Base-by-base conservation (phyloP, 2,888 invertebrate genomes). In the Sarcophaga variegata region DNA sequence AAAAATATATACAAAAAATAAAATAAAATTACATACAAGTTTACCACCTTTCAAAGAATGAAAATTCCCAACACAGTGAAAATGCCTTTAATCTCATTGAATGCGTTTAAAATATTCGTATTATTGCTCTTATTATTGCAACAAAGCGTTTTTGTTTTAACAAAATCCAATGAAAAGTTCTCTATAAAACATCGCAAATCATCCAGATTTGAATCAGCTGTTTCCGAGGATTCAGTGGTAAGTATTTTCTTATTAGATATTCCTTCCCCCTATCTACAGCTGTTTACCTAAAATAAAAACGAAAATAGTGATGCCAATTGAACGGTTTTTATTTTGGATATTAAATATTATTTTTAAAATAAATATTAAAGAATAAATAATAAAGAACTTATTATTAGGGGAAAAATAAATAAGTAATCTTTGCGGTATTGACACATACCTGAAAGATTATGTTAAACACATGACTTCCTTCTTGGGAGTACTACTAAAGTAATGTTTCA, bases 151-250 rank as follows among this genome's bases (percentile, higher is more conserved):
- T 71, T 72, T 47, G 47, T 62, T 64, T 81, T 64, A n/a, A 47
- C 76, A 14, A 82, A 79, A 70, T 17, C 69, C 27, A 60, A 59
- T 54, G 60, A 66, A 27, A 59, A 67, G 22, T 59, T 25, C 66
- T 69, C 77, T 69, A 79, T 76, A 27, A 63, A 75, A 67, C 75
- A 79, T 54, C 87, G 77, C 66, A 79, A 80, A 74, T 63, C 71
- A 59, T 54, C 66, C 5, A 81, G 70, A 60, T 11, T 2, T n/a
- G 84, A 87, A 87, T 87, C 87, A 87, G 87, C 87, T 87, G 84
- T 87, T 87, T 84, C 87, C 2, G 87, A 87, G n/a, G 87, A 87
- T 79, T 81, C 74, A 62, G 22, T 84, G 87, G 87, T 87, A 81
- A 87, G 84, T 81, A 20, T 49, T 54, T 17, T 54, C 17, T 54